Base-by-base conservation (phyloP, 1,140 invertebrate species). In the Laupala kohalensis region DNA sequence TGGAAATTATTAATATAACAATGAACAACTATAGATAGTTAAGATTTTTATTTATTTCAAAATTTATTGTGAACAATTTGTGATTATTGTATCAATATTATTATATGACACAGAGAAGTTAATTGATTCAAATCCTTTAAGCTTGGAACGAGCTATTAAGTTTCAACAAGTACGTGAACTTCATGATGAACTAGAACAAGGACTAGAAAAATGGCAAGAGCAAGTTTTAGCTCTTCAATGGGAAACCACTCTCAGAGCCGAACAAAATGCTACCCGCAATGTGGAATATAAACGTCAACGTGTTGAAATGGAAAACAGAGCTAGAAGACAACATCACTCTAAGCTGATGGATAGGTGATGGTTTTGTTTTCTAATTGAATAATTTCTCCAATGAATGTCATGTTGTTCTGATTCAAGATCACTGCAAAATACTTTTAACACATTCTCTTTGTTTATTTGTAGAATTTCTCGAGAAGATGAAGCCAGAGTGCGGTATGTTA, bases 121-220 rank as follows among this genome's bases (percentile, higher is more conserved):
- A 13, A n/a, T 13, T n/a, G n/a, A 62, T 66, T 66, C 5, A 24
- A n/a, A n/a, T n/a, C 6, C 15, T 74, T 74, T 68, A 64, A 79
- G 78, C 68, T 73, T 77, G 27, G 75, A 78, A 25, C 70, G 77
- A 71, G 75, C 78, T 63, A 25, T 78, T 25, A 74, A 74, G 29
- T 73, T 75, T 71, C 74, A 75, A 26, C 76, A 76, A 19, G 78
- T 77, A 4, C 74, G 74, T 70, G 71, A 75, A 67, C 71, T 77
- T 15, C 77, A 78, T 19, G 67, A 77, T 67, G 77, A 77, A 67
- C 63, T 79, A 23, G 77, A 78, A 12, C 64, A 74, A 30, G 77
- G 77, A 23, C 74, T 78, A 63, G 76, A 79, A 62, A 75, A 72
- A 73, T 79, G 78, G 78, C 77, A 78, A 73, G 78, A 78, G 67